phyloP scores from a whole-genome alignment of 2,888 invertebrate genomes.

The Drosophila diplacantha region DNA sequence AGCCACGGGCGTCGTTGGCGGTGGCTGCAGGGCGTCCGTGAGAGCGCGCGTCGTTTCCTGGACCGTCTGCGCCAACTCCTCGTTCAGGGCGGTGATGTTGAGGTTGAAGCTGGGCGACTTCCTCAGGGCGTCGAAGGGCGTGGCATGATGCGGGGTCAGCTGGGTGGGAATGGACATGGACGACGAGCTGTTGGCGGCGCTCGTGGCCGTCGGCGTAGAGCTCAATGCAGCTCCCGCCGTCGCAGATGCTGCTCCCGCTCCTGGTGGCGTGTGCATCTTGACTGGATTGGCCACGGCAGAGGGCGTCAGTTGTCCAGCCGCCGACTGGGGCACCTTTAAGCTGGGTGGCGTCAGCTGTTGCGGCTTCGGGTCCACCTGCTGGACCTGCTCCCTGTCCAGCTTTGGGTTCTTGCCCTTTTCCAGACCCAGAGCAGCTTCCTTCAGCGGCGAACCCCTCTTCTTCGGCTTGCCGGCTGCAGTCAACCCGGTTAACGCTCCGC shows the following conservation, averaged over 20 bases:
- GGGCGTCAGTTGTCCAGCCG: neutral
- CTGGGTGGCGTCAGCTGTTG: conserved; percentile 17
- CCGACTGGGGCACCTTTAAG: conserved; percentile 2
- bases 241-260: neutral
- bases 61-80: conserved; percentile 75
- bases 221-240: neutral
- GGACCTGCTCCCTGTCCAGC: conserved; percentile 26
- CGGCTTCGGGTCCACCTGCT: conserved; percentile 37
- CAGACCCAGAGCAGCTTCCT: conserved; percentile 57
- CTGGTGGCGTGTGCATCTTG: conserved; percentile 24
- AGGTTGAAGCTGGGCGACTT: conserved; percentile 78
- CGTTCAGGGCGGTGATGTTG: conserved; percentile 75
- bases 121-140: conserved; percentile 78
- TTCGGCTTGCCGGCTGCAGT: conserved; percentile 54
- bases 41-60: conserved; percentile 75
- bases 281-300: neutral
- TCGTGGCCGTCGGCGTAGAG: neutral
- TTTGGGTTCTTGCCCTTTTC: conserved; percentile 70
- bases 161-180: neutral
- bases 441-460: conserved; percentile 74
- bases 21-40: conserved; percentile 68
- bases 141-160: conserved; percentile 37
- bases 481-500: neutral
- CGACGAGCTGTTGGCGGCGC: no score
- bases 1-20: conserved; percentile 39